Evolutionary conservation across 2,797 vertebrate genomes (phyloP).

Genomic region (Spheniscus humboldti): DNA sequence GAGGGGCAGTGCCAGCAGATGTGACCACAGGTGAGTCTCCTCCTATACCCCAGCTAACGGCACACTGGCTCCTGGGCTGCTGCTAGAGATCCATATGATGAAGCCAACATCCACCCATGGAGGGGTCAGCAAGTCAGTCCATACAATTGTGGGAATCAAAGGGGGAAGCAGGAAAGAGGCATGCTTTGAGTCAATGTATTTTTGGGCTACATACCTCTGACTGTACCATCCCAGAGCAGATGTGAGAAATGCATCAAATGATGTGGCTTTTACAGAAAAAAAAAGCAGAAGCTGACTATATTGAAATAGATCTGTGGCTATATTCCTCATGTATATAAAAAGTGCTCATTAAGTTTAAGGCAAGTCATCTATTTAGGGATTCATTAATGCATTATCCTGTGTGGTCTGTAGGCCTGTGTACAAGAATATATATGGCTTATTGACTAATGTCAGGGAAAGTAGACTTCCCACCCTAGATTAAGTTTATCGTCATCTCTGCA

Average conservation of each 20-base stretch:
- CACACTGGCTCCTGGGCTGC: neutral
- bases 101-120: neutral
- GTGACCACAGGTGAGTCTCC: neutral
- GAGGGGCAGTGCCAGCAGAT: neutral
- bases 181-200: neutral
- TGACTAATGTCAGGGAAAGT: conserved; percentile 30
- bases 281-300: neutral
- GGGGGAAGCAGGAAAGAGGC: neutral
- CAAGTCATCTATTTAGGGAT: neutral
- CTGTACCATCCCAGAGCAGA: neutral
- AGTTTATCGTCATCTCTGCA: conserved; percentile 46
- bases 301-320: neutral
- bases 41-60: neutral
- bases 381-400: neutral
- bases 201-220: neutral
- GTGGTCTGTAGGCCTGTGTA: neutral
- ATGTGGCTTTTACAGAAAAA: neutral
- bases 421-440: neutral
- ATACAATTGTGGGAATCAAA: neutral
- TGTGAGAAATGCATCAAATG: neutral
- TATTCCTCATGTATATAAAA: neutral
- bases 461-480: conserved; percentile 31
- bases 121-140: neutral
- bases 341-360: neutral
- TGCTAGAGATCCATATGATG: neutral